phyloP scores from a whole-genome alignment of 2,888 invertebrate genomes.

The Alcis repandata region DNA sequence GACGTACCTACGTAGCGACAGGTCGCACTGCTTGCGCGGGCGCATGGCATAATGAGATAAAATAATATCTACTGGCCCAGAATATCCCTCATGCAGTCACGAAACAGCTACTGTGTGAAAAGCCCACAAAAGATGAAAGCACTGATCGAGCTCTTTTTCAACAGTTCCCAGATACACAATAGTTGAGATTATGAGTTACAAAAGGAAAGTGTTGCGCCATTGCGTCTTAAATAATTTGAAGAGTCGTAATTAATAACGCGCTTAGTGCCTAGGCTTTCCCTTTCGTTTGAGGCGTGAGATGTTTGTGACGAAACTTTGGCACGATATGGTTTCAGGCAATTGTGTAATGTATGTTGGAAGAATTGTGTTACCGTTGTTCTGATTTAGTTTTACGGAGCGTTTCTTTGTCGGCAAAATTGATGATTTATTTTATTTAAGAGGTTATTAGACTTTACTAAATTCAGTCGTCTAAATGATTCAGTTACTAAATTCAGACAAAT shows the following conservation, averaged over 20 bases:
- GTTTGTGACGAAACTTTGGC: constrained; percentile 53
- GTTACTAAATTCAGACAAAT: too few species aligned
- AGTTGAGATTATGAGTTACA: constrained; percentile 36
- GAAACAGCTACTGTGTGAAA: constrained; percentile 45
- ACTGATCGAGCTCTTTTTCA: constrained; percentile 31
- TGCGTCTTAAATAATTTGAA: constrained; percentile 58
- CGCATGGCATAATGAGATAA: too few species aligned
- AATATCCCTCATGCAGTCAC: constrained; percentile 22
- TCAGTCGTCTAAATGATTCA: too few species aligned
- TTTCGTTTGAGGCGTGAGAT: constrained; percentile 58
- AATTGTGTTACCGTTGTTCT: not conserved
- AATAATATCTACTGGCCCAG: not conserved
- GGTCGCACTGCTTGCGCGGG: too few species aligned
- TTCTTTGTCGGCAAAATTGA: not conserved
- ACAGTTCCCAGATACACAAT: constrained; percentile 35
- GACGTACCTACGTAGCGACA: too few species aligned
- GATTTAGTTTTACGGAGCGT: constrained; percentile 1
- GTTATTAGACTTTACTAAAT: too few species aligned
- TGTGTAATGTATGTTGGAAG: constrained; percentile 26
- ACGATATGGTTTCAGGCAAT: constrained; percentile 30
- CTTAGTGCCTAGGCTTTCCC: constrained; percentile 60
- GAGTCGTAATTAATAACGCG: constrained; percentile 64
- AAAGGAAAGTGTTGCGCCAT: constrained; percentile 65
- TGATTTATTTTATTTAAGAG: not conserved
- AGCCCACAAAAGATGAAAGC: constrained; percentile 50